Conservation (phyloP, 2,888 invertebrate species). For the Eilema depressum region DNA sequence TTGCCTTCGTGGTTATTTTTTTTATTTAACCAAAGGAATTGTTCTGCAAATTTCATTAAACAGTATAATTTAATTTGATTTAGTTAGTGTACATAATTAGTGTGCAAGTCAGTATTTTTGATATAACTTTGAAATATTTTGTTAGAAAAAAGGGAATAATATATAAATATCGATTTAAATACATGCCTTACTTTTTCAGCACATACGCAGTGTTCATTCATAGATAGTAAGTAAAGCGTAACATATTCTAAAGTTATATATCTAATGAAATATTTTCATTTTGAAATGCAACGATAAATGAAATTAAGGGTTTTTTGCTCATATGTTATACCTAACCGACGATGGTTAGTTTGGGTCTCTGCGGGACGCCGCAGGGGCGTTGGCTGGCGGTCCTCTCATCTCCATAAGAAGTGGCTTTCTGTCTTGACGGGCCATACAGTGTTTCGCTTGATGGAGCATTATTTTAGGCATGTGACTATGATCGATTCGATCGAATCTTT, state of each 20-base stretch:
- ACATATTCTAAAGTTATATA: not conserved
- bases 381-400: constrained; percentile 68
- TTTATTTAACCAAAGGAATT: too few species aligned
- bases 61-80: too few species aligned
- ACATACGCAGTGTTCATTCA: not conserved
- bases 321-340: constrained; percentile 48
- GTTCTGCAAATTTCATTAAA: too few species aligned
- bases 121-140: too few species aligned
- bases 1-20: too few species aligned
- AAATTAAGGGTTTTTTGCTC: constrained; percentile 1
- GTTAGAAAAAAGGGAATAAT: too few species aligned
- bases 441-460: constrained; percentile 73
- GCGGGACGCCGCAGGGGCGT: constrained; percentile 69
- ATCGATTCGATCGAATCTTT: constrained; percentile 82
- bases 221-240: not conserved
- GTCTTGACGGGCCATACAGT: constrained; percentile 57
- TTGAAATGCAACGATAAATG: constrained; percentile 1
- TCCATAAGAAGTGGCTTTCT: constrained; percentile 66
- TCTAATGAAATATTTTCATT: not conserved
- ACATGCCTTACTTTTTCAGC: too few species aligned
- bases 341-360: constrained; percentile 64
- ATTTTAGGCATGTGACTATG: constrained; percentile 83
- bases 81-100: too few species aligned
- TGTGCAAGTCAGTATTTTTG: too few species aligned
- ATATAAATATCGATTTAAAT: too few species aligned